These are phyloP conservation scores for Silurus glanis DNA, from an alignment of 2,113 vertebrate genomes.

Conservation along the genomic window DNA sequence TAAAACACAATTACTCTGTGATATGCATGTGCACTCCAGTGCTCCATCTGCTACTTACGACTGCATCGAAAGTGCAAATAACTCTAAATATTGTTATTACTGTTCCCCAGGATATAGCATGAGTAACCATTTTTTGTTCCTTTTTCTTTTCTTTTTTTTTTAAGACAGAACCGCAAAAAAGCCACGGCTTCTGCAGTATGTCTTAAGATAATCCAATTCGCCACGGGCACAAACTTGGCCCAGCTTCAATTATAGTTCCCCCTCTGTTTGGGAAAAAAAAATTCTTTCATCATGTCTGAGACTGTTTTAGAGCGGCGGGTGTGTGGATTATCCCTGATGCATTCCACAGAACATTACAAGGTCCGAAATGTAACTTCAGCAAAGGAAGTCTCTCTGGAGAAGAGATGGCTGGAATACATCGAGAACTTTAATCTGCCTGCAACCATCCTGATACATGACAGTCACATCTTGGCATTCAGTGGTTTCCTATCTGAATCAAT, in stretches of 20 bases:
- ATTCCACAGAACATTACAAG: constrained; percentile 49
- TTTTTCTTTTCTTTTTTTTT: neutral
- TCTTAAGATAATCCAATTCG: constrained; percentile 69
- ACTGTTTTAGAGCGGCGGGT: constrained; percentile 59
- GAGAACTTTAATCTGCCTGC: constrained; percentile 2
- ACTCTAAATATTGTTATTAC: constrained; percentile 12
- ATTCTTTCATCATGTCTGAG: constrained; percentile 62
- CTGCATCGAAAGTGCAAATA: constrained; percentile 23
- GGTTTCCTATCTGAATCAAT: no score
- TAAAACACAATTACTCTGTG: neutral
- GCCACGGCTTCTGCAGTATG: constrained; percentile 58
- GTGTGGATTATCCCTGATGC: constrained; percentile 60
- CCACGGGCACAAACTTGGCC: constrained; percentile 59
- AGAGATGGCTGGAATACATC: neutral
- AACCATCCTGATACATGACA: neutral
- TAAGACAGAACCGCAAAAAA: constrained; percentile 55
- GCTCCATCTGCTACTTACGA: neutral
- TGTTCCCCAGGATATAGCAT: constrained; percentile 16
- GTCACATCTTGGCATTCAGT: no score
- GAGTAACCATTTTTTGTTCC: constrained; percentile 45
- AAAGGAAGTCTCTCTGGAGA: constrained; percentile 15
- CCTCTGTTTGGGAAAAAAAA: constrained; percentile 37
- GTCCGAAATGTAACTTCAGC: constrained; percentile 37
- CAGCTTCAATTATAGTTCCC: constrained; percentile 57
- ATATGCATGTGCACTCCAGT: neutral